Percentiles rank a stretch among this genome's conserved stretches.
Conservation (phyloP, 2,888 invertebrate genomes). For the Ophion ventricosus region DNA sequence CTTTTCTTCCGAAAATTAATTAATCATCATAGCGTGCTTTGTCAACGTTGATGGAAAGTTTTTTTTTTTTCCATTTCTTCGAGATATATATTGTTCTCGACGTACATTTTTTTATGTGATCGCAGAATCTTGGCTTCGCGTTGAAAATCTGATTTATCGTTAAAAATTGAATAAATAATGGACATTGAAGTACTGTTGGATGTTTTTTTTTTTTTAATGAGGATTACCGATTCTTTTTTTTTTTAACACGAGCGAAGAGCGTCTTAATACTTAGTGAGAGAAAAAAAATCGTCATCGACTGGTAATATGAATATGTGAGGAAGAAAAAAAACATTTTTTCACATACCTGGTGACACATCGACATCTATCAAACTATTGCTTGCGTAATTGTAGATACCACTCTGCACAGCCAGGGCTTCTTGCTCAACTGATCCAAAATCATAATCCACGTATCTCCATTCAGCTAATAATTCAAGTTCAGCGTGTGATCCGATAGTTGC, state of each 20-base stretch:
- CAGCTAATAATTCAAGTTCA: not conserved
- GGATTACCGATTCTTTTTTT: too few species aligned
- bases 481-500: not conserved
- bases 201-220: too few species aligned
- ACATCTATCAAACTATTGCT: conserved; percentile 29
- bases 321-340: not conserved
- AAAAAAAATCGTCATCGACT: too few species aligned
- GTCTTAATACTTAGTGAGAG: too few species aligned
- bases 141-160: too few species aligned
- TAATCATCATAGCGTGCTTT: too few species aligned
- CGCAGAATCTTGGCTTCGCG: too few species aligned
- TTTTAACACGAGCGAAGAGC: too few species aligned
- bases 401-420: not conserved
- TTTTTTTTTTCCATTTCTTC: too few species aligned
- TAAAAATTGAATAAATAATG: not conserved
- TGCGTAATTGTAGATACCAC: not conserved
- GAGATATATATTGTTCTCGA: not conserved
- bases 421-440: not conserved
- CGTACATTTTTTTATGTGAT: not conserved
- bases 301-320: too few species aligned
- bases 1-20: not conserved
- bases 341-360: conserved; percentile 20
- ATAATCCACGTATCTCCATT: conserved; percentile 32
- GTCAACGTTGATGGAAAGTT: too few species aligned
- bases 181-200: too few species aligned